phyloP scores from a whole-genome alignment of 1,140 invertebrate species.

The Heterodera carotae region DNA sequence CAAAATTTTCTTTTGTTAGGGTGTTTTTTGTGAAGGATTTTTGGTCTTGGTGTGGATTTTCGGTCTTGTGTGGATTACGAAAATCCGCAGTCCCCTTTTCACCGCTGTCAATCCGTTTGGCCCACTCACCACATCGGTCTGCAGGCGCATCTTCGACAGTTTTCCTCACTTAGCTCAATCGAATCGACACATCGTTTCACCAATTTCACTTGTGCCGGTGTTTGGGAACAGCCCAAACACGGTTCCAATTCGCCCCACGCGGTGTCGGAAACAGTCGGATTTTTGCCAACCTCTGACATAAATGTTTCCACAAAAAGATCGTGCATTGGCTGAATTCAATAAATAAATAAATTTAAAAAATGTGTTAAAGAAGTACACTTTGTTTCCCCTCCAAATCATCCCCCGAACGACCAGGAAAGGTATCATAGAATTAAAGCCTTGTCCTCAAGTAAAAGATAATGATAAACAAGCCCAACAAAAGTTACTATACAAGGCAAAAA shows the following conservation, averaged over 20 bases:
- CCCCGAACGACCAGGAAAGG: no score
- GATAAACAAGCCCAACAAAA: no score
- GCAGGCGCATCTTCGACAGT: slow-evolving; percentile 32
- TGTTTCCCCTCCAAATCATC: no score
- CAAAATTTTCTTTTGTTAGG: no score
- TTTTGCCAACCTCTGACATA: slow-evolving; percentile 14
- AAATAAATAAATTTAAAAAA: not conserved
- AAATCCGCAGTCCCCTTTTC: not conserved
- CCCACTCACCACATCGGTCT: slow-evolving; percentile 42
- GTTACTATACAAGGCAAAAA: no score
- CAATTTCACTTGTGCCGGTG: slow-evolving; percentile 25
- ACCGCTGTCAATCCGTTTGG: not conserved
- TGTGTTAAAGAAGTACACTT: no score
- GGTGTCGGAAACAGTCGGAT: slow-evolving; percentile 11
- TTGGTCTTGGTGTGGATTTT: no score
- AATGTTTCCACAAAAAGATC: slow-evolving; percentile 44
- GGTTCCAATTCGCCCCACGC: slow-evolving; percentile 33
- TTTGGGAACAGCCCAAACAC: slow-evolving; percentile 38
- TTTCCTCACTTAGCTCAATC: slow-evolving; percentile 24
- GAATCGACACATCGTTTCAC: slow-evolving; percentile 36
- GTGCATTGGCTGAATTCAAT: slow-evolving; percentile 25
- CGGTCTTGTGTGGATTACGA: no score
- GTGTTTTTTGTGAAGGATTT: no score
- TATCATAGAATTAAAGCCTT: no score
- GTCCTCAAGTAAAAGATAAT: no score